A percentile compares a stretch with the other conserved stretches of the same genome.
Evolutionary conservation across 53 echinoderm and acorn worm genomes (phyloP).

Genomic region (Temnopleurus reevesii): DNA sequence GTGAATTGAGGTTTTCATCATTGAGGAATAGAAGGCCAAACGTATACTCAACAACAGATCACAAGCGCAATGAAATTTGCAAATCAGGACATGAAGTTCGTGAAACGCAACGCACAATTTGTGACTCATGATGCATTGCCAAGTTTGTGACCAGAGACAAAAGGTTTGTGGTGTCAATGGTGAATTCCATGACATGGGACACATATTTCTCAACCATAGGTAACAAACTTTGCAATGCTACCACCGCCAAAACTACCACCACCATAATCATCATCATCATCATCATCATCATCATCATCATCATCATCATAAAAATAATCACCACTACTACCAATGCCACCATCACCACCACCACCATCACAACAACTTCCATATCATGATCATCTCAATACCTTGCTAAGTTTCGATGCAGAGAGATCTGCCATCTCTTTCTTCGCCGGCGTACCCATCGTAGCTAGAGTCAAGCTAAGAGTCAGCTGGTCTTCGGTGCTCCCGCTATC

Average conservation of each 20-base stretch:
- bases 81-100: too few relatives aligned
- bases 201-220: too few relatives aligned
- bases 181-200: too few relatives aligned
- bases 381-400: constrained; percentile 77
- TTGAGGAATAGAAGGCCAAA: too few relatives aligned
- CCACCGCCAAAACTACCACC: neutral
- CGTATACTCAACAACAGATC: too few relatives aligned
- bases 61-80: too few relatives aligned
- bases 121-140: too few relatives aligned
- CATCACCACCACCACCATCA: neutral
- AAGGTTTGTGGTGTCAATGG: too few relatives aligned
- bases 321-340: neutral
- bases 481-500: constrained; percentile 91
- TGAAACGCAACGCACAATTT: too few relatives aligned
- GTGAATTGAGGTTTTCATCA: too few relatives aligned
- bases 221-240: too few relatives aligned
- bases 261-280: neutral
- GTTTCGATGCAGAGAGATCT: constrained; percentile 85
- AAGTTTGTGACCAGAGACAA: too few relatives aligned
- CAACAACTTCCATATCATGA: neutral
- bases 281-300: neutral
- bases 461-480: constrained; percentile 93
- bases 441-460: constrained; percentile 96
- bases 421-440: constrained; percentile 86
- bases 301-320: neutral